These are phyloP conservation scores for Percopsis transmontana DNA, from an alignment of 2,113 vertebrate species.

Conservation along the genomic window DNA sequence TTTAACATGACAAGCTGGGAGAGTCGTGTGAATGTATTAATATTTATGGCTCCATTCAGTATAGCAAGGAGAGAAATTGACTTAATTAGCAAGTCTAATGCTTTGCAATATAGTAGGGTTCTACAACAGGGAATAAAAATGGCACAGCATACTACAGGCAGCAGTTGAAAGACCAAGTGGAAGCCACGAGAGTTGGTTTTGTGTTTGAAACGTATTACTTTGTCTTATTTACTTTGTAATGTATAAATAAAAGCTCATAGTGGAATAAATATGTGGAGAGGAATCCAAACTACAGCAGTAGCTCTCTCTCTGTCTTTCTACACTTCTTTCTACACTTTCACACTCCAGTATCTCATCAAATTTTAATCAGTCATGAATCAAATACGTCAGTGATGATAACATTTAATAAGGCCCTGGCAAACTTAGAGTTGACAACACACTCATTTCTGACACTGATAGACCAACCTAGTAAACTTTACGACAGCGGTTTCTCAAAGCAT, in stretches of 20 bases:
- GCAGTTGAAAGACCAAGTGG: conserved; percentile 5
- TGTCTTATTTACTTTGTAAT: conserved; percentile 15
- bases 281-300: conserved; percentile 35
- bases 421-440: conserved; percentile 49
- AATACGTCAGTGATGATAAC: conserved; percentile 38
- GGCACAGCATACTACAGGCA: conserved; percentile 34
- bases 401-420: conserved; percentile 64
- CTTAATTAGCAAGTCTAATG: conserved; percentile 73
- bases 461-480: no score
- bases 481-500: no score
- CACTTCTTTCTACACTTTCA: conserved; percentile 37
- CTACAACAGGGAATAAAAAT: no score
- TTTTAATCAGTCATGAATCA: conserved; percentile 61
- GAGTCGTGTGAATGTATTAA: conserved; percentile 53
- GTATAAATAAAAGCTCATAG: conserved; percentile 15
- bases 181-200: conserved; percentile 37
- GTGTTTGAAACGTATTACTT: conserved; percentile 22
- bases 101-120: conserved; percentile 16
- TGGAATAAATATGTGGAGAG: conserved; percentile 26
- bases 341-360: conserved; percentile 21
- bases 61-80: conserved; percentile 52
- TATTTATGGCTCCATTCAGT: conserved; percentile 67
- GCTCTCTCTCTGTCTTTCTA: conserved; percentile 30
- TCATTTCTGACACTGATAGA: conserved; percentile 38
- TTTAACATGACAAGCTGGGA: conserved; percentile 47